phyloP scores from a whole-genome alignment of 1,140 invertebrate genomes.

The Aphelinus atriplicis region DNA sequence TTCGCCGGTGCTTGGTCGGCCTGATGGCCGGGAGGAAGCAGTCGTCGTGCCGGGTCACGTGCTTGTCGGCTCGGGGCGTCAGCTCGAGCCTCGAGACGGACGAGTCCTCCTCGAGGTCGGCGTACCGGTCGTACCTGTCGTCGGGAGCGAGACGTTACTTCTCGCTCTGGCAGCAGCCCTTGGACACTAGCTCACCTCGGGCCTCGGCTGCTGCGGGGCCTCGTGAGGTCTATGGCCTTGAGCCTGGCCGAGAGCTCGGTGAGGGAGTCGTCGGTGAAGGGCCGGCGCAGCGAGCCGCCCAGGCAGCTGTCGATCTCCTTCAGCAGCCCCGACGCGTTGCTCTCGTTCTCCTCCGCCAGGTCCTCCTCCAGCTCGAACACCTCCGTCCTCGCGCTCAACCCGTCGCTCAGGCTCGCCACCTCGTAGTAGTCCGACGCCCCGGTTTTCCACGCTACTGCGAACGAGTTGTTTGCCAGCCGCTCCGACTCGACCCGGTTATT shows the following conservation, averaged over 20 bases:
- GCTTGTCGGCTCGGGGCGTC: neutral
- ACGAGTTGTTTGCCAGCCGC: neutral
- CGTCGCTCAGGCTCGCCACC: neutral
- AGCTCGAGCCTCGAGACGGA: constrained; percentile 42
- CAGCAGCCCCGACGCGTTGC: constrained; percentile 32
- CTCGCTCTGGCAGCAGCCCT: neutral
- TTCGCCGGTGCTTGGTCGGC: neutral
- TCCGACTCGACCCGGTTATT: constrained; percentile 17
- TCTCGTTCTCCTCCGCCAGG: constrained; percentile 28
- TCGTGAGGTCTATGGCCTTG: neutral
- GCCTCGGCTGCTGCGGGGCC: neutral
- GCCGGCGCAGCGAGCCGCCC: neutral
- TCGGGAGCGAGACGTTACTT: neutral
- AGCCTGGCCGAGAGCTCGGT: neutral
- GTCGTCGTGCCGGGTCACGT: neutral
- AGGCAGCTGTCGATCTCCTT: constrained; percentile 15
- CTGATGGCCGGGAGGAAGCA: constrained; percentile 17
- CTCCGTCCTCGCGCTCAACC: constrained; percentile 4
- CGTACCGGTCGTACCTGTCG: neutral
- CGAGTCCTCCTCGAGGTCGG: neutral
- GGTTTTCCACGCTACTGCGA: neutral
- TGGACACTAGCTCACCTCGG: constrained; percentile 5
- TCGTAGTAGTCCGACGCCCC: neutral
- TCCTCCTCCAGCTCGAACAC: neutral
- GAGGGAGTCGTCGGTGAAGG: neutral